Evolutionary conservation across 2,797 vertebrate species (phyloP), one percentile per base, ranked within the genome.

Genomic region (Borostomias antarcticus): DNA sequence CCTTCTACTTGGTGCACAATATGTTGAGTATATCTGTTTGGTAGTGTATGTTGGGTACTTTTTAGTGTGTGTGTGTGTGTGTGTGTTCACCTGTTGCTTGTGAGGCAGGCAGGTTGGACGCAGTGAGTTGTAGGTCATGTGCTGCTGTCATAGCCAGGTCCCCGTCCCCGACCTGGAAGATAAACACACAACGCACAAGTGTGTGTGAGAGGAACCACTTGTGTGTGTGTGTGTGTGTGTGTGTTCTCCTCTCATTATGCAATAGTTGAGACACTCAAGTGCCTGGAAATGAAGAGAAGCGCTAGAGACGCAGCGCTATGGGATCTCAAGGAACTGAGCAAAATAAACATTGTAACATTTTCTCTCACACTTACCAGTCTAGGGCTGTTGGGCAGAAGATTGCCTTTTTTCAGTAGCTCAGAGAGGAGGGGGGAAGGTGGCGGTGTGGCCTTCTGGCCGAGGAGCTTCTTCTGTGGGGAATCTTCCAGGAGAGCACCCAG

Each of bases 361-460:
- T n/a, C 19, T 50, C 58, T 21, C 9, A 48, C 75, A 85, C 95
- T 88, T 93, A 98, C 97, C 94, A 96, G 94, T 93, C 95, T 94
- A 84, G 96, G 95, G 89, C 95, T 97, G 81, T 94, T 94, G 83
- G 96, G 93, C 87, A 98, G 89, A 78, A 98, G 93, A 87, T 90
- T 98, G 87, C 96, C 95, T 92, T 98, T 98, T 92, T 98, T 98
- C 92, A 98, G 93, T 84, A 98, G 92, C 90, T 98, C 96, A 81
- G 97, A 98, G 82, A 98, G 93, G 79, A 98, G 95, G 74, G 97
- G 97, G 84, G 97, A 98, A 59, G 96, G 95, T 75, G 96, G 95
- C n/a, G 96, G 95, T 68, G 95, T 98, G 89, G 93, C 93, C 91
- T 95, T 98, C 89, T 96, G 96, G 86, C 91, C 89, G 91, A 95